A percentile compares a stretch with the other conserved stretches of the same genome.
These are phyloP conservation scores for Cotesia vestalis DNA, from an alignment of 1,140 invertebrate species.

Conservation along the genomic window DNA sequence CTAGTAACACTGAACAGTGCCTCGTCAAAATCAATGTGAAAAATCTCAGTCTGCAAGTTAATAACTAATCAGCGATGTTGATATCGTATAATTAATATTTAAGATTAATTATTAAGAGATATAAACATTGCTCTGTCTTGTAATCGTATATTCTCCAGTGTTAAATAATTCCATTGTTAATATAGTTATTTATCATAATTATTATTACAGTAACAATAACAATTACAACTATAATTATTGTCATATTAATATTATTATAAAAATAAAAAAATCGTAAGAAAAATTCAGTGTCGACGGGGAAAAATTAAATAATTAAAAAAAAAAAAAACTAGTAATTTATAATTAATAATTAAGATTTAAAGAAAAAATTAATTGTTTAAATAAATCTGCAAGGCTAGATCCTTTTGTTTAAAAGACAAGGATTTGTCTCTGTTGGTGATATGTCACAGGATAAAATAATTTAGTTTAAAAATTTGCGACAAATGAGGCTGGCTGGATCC, in stretches of 20 bases:
- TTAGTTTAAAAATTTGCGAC: background rate
- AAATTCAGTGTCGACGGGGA: no score
- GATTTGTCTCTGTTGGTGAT: conserved; percentile 10
- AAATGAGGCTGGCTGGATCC: conserved; percentile 24
- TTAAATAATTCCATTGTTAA: conserved; percentile 46
- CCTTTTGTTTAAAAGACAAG: background rate
- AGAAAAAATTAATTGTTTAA: no score
- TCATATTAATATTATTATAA: no score
- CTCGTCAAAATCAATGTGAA: conserved; percentile 64
- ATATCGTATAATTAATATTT: conserved; percentile 1
- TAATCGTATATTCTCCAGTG: conserved; percentile 54
- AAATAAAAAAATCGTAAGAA: no score
- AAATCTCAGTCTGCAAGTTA: conserved; percentile 8
- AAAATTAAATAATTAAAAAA: no score
- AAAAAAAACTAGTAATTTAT: no score
- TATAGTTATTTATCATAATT: conserved; percentile 16
- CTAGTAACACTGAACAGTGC: conserved; percentile 64
- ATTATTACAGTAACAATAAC: no score
- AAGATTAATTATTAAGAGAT: conserved; percentile 4
- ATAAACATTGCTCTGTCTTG: conserved; percentile 51
- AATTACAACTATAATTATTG: no score
- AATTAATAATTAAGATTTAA: no score
- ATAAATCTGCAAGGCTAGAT: no score
- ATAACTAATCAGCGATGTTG: background rate
- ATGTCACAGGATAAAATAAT: conserved; percentile 12